Evolutionary conservation across 2,113 vertebrate genomes (phyloP), one percentile per base, ranked within the genome.

Genomic region (Ciconia boyciana): DNA sequence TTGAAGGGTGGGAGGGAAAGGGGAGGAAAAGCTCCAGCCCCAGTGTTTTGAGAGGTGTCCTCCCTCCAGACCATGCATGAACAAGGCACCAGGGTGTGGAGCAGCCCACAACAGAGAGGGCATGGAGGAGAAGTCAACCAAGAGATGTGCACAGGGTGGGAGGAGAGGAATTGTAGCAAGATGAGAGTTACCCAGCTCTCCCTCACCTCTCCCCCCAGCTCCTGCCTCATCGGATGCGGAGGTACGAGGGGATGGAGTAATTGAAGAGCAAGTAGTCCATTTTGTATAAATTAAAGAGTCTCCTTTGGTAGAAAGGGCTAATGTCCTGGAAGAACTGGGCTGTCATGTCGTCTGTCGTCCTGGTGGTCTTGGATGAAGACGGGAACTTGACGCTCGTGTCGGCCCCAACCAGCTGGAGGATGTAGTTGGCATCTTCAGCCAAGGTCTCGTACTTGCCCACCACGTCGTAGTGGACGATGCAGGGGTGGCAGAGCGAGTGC

Each of bases 181-280:
- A n/a, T 25, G 79, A 87, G 92, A 94, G 85, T 76, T 58, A 95
- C 46, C 91, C 94, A 86, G 85, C 90, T 94, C 89, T 92, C 61
- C 49, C 24, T 32, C 6, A 5, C 60, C 93, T 77, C 49, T 91
- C 91, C 72, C 29, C 25, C 46, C 49, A 21, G 26, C 17, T 54
- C 87, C 64, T 49, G 29, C 52, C 96, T 98, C 97, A 99, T 64
- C 85, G 97, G 75, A 99, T 98, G 90, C 96, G 98, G 91, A 99
- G 97, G 96, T 99, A 99, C 2, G 98, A 96, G 11, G 99, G 99
- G 24, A 97, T 97, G 6, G 99, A 99, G 97, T 99, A 99, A 97
- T 99, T 99, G 92, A 99, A 99, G 72, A 99, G 99, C 94, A 99
- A 97, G 92, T 99, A 99, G 98, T 99, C 99, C 99, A 99, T 99